Percentiles rank a stretch among this genome's conserved stretches.
Evolutionary conservation across 2,888 invertebrate species (phyloP).

Genomic region (Hemicrepidius hirtus): DNA sequence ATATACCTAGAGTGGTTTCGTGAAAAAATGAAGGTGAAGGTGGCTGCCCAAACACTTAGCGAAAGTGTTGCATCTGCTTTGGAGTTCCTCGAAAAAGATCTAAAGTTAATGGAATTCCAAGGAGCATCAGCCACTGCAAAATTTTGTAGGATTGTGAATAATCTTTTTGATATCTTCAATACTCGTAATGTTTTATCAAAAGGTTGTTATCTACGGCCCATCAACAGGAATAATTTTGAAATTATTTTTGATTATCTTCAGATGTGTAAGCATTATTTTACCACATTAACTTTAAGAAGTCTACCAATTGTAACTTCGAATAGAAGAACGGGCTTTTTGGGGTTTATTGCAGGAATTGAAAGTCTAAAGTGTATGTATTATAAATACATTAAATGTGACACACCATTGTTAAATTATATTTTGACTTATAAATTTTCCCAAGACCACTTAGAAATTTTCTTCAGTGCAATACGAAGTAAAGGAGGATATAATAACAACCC

Average conservation of each 20-base stretch:
- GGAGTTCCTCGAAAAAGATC: neutral
- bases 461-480: conserved; percentile 6
- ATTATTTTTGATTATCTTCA: no score
- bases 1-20: neutral
- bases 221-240: neutral
- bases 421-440: conserved; percentile 53
- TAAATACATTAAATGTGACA: no score
- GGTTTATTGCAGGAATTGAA: no score
- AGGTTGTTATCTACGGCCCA: neutral
- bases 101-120: neutral
- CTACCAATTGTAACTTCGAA: no score
- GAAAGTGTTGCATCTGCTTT: neutral
- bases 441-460: conserved; percentile 54
- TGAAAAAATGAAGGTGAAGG: neutral
- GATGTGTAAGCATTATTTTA: no score
- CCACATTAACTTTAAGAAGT: no score
- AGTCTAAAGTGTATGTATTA: no score
- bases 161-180: neutral
- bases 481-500: conserved; percentile 51
- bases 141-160: neutral
- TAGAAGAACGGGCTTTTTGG: no score
- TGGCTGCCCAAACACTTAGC: neutral
- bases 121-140: neutral
- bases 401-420: no score
- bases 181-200: neutral